These are phyloP conservation scores for Kryphioiulus occultus DNA, from an alignment of 2,888 invertebrate species.

Conservation along the genomic window DNA sequence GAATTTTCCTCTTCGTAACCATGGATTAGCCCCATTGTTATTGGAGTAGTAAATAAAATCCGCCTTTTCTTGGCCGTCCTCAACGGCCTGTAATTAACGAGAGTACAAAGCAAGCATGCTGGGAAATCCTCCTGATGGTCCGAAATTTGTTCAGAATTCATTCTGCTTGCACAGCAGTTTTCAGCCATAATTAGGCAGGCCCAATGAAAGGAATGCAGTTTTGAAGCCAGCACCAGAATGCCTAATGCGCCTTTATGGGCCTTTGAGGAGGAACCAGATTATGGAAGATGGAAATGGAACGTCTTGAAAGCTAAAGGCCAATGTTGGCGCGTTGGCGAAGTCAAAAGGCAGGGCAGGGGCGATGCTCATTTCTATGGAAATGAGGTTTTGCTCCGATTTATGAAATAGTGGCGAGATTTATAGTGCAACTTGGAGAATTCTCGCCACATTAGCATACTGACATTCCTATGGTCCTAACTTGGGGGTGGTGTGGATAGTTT, in stretches of 20 bases:
- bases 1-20: constrained; percentile 16
- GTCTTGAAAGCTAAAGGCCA: background rate
- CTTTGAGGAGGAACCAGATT: background rate
- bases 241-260: background rate
- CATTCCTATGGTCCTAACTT: too few species aligned
- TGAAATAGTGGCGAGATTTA: background rate
- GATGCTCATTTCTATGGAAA: background rate
- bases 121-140: background rate
- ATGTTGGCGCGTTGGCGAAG: background rate
- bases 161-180: background rate
- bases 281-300: background rate
- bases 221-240: background rate
- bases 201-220: background rate
- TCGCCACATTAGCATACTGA: too few species aligned
- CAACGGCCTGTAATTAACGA: background rate
- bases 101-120: background rate
- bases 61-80: constrained; percentile 11
- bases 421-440: background rate
- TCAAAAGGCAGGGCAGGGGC: background rate
- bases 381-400: background rate
- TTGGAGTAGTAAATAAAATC: constrained; percentile 8
- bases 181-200: background rate
- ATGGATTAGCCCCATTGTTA: constrained; percentile 25
- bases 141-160: background rate
- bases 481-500: too few species aligned